These are phyloP conservation scores for Sphaerophoria rueppellii DNA, from an alignment of 2,888 invertebrate species.

Conservation along the genomic window DNA sequence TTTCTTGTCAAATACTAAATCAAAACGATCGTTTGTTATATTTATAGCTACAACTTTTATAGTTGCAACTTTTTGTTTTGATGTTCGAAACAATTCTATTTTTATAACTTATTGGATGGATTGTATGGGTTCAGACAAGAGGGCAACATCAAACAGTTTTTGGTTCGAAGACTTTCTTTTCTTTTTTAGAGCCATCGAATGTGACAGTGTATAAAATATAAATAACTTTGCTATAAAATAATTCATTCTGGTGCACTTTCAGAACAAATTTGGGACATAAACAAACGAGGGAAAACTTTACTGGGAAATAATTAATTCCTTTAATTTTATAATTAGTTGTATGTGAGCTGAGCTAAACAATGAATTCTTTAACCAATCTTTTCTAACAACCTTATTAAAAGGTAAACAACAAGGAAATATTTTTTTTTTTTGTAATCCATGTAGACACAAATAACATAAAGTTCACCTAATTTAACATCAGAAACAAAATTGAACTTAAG, in stretches of 20 bases:
- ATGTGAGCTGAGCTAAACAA: too few species aligned
- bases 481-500: too few species aligned
- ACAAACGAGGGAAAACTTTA: neutral
- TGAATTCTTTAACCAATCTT: too few species aligned
- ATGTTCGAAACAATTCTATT: slow-evolving; percentile 12
- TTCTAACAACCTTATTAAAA: too few species aligned
- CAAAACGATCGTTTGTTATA: neutral
- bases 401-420: too few species aligned
- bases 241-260: slow-evolving; percentile 18
- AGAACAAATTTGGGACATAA: neutral
- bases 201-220: neutral
- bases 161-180: slow-evolving; percentile 7
- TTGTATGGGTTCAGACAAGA: slow-evolving; percentile 44
- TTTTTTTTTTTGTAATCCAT: too few species aligned
- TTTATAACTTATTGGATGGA: slow-evolving; percentile 49
- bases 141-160: slow-evolving; percentile 43
- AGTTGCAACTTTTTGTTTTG: neutral
- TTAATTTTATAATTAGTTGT: neutral
- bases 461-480: too few species aligned
- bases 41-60: neutral
- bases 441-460: too few species aligned
- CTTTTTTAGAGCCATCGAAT: neutral
- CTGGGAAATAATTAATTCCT: neutral
- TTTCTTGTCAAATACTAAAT: neutral
- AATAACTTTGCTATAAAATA: slow-evolving; percentile 5